Evolutionary conservation across 2,888 invertebrate species (phyloP).

Genomic region (Drosophila subsilvestris): DNA sequence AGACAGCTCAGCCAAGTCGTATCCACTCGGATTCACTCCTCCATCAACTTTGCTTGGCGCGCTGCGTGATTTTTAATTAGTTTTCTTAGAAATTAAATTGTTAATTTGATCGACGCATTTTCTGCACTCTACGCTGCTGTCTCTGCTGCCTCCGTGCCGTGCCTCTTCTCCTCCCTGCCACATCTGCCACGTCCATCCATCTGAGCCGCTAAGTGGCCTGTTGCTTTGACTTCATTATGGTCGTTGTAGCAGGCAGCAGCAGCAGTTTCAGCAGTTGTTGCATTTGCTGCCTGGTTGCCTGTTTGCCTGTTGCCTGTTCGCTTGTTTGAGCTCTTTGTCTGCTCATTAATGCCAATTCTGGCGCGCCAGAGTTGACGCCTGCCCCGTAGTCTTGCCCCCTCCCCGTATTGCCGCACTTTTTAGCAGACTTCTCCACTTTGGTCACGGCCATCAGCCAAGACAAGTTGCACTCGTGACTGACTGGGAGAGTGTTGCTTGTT

Average conservation of each 20-base stretch:
- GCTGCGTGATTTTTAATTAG: slow-evolving; percentile 82
- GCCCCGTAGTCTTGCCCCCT: slow-evolving; percentile 20
- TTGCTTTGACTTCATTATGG: slow-evolving; percentile 49
- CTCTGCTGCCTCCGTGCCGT: not conserved
- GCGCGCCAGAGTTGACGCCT: slow-evolving; percentile 78
- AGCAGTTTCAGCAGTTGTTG: not conserved
- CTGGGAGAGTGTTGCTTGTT: slow-evolving; percentile 38
- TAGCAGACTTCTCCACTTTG: slow-evolving; percentile 24
- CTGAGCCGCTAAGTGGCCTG: slow-evolving; percentile 67
- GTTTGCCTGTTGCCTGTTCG: slow-evolving; percentile 9
- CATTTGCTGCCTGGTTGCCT: slow-evolving; percentile 11
- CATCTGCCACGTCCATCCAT: not conserved
- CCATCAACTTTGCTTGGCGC: slow-evolving; percentile 44
- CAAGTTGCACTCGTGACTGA: slow-evolving; percentile 53
- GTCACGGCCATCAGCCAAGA: slow-evolving; percentile 51
- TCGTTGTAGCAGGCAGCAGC: slow-evolving; percentile 1
- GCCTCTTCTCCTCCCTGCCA: too few relatives aligned
- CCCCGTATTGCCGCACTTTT: not conserved
- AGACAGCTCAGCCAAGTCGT: slow-evolving; percentile 67
- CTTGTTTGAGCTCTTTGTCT: slow-evolving; percentile 66
- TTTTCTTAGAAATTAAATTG: slow-evolving; percentile 83
- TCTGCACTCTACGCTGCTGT: slow-evolving; percentile 47
- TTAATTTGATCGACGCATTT: slow-evolving; percentile 81
- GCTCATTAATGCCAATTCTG: slow-evolving; percentile 81
- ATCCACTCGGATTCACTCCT: slow-evolving; percentile 8